Evolutionary conservation across 2,888 invertebrate species (phyloP).

Genomic region (Pelosia muscerda): DNA sequence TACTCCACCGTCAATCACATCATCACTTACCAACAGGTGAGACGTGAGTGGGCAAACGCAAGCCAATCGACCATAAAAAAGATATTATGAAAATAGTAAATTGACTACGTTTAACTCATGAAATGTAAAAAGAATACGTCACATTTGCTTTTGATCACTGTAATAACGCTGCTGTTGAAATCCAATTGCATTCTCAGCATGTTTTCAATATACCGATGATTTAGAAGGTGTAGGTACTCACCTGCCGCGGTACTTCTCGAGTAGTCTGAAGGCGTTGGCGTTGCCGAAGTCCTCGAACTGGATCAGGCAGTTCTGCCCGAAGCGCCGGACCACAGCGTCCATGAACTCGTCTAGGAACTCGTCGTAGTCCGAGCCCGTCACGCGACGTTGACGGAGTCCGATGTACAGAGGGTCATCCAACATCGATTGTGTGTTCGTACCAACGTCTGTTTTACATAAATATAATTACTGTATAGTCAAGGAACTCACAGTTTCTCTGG

Average conservation of each 20-base stretch:
- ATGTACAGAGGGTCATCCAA: conserved; percentile 98
- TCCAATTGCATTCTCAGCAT: too few species aligned
- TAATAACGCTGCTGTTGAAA: too few species aligned
- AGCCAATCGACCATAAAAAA: too few species aligned
- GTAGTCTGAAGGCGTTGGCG: conserved; percentile 97
- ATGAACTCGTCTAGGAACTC: conserved; percentile 99
- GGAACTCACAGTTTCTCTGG: neutral
- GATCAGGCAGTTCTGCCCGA: conserved; percentile 94
- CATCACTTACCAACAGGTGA: too few species aligned
- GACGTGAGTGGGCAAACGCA: too few species aligned
- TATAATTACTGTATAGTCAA: neutral
- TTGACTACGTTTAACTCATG: too few species aligned
- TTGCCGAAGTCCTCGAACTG: conserved; percentile 99
- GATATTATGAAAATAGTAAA: too few species aligned
- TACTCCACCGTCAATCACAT: too few species aligned
- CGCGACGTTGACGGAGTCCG: conserved; percentile 94
- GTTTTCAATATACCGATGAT: neutral
- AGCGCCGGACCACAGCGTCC: conserved; percentile 94
- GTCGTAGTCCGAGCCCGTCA: conserved; percentile 95
- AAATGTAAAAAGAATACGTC: too few species aligned
- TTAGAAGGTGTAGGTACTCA: conserved; percentile 79
- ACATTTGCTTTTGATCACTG: too few species aligned
- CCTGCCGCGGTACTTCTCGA: conserved; percentile 95
- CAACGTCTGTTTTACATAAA: conserved; percentile 89
- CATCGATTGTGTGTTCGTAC: conserved; percentile 95